Evolutionary conservation across 2,113 vertebrate genomes (phyloP).

Genomic region (Meriones unguiculatus): DNA sequence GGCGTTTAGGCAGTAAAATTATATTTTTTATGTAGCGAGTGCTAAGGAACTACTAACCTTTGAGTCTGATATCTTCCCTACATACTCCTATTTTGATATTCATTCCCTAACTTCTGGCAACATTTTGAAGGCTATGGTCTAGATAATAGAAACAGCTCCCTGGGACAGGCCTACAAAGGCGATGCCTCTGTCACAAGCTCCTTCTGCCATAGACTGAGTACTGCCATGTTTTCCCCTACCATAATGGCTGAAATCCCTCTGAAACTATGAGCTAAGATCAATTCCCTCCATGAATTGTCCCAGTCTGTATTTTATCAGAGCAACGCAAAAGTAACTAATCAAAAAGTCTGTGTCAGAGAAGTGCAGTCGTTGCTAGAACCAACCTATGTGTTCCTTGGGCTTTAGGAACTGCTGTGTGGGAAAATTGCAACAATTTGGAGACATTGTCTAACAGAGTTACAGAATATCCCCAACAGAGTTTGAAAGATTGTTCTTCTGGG

Average conservation of each 20-base stretch:
- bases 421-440: not conserved
- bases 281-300: not conserved
- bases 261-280: not conserved
- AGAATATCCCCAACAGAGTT: not conserved
- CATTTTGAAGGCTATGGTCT: not conserved
- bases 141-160: not conserved
- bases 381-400: not conserved
- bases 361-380: not conserved
- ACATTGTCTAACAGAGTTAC: not conserved
- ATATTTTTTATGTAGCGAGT: not conserved
- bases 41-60: not conserved
- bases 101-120: not conserved
- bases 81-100: not conserved
- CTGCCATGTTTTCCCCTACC: not conserved
- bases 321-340: not conserved
- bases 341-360: not conserved
- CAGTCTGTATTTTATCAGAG: not conserved
- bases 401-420: not conserved
- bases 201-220: not conserved
- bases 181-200: not conserved
- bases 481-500: not conserved
- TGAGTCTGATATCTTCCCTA: not conserved
- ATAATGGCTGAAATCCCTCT: not conserved
- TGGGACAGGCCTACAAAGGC: not conserved
- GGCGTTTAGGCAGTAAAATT: not conserved